A percentile compares a stretch with the other conserved stretches of the same genome.
Evolutionary conservation across 2,797 vertebrate species (phyloP).

Genomic region (Peromyscus attwateri): DNA sequence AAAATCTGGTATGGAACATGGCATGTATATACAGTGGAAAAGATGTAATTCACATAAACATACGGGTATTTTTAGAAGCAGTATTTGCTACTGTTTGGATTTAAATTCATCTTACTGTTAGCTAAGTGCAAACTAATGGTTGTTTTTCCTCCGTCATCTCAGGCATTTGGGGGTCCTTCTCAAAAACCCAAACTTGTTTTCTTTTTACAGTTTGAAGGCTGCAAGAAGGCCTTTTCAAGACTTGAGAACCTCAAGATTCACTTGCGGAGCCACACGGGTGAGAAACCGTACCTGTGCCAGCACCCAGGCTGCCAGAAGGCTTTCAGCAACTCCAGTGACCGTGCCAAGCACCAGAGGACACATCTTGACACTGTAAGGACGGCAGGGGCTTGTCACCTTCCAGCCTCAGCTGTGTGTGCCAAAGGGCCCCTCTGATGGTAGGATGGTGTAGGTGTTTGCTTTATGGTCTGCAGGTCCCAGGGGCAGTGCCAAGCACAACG

Average conservation of each 20-base stretch:
- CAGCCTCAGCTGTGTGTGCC: background rate
- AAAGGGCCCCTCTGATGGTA: conserved; percentile 20
- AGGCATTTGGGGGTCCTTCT: conserved; percentile 37
- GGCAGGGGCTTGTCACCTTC: conserved; percentile 1
- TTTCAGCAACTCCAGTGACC: conserved; percentile 99
- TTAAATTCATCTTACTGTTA: conserved; percentile 67
- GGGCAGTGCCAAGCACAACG: conserved; percentile 26
- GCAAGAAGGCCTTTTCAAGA: conserved; percentile 98
- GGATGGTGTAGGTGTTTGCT: conserved; percentile 3
- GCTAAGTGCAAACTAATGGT: conserved; percentile 41
- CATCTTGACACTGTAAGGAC: conserved; percentile 97
- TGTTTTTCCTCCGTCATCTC: background rate
- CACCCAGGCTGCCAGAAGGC: conserved; percentile 97
- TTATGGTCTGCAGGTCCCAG: conserved; percentile 26
- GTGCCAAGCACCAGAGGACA: conserved; percentile 98
- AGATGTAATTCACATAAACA: conserved; percentile 70
- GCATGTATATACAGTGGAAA: conserved; percentile 68
- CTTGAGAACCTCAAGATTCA: conserved; percentile 99
- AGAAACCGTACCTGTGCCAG: conserved; percentile 97
- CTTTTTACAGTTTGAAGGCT: conserved; percentile 94
- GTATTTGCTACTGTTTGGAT: conserved; percentile 69
- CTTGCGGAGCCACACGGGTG: conserved; percentile 97
- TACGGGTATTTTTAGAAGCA: conserved; percentile 74
- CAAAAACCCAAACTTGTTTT: conserved; percentile 70
- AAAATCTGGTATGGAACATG: conserved; percentile 76